Conservation (phyloP, 2,888 invertebrate genomes). For the Folsomia candida region DNA sequence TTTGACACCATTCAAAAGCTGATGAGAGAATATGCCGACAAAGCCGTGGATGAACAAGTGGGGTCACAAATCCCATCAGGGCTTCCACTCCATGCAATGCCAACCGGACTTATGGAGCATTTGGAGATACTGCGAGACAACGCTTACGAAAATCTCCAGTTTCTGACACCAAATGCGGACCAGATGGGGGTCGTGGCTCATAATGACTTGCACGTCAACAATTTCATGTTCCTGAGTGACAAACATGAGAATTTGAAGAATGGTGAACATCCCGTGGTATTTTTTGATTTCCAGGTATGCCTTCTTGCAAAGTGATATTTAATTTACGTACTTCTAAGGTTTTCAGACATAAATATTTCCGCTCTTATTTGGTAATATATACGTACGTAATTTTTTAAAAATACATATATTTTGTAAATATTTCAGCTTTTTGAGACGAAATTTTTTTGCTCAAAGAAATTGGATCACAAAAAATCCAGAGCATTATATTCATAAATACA, state of each 20-base stretch:
- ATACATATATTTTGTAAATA: too few relatives aligned
- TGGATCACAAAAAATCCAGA: too few relatives aligned
- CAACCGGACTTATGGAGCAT: slow-evolving; percentile 21
- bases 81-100: slow-evolving; percentile 1
- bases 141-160: neutral
- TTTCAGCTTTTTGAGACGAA: too few relatives aligned
- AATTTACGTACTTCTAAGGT: too few relatives aligned
- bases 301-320: too few relatives aligned
- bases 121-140: neutral
- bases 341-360: too few relatives aligned
- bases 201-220: slow-evolving; percentile 33
- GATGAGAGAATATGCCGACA: neutral
- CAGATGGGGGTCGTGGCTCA: slow-evolving; percentile 16
- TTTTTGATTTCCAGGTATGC: slow-evolving; percentile 26
- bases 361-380: too few relatives aligned
- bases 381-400: too few relatives aligned
- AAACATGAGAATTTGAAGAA: too few relatives aligned
- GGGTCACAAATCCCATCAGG: neutral
- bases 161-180: neutral
- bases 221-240: slow-evolving; percentile 23
- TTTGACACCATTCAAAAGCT: slow-evolving; percentile 14
- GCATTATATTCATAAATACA: too few relatives aligned
- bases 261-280: neutral
- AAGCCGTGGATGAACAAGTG: neutral
- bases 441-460: too few relatives aligned